Percentiles rank a stretch among this genome's conserved stretches.
Evolutionary conservation across 2,797 vertebrate species (phyloP).

Genomic region (Eulemur coronatus): DNA sequence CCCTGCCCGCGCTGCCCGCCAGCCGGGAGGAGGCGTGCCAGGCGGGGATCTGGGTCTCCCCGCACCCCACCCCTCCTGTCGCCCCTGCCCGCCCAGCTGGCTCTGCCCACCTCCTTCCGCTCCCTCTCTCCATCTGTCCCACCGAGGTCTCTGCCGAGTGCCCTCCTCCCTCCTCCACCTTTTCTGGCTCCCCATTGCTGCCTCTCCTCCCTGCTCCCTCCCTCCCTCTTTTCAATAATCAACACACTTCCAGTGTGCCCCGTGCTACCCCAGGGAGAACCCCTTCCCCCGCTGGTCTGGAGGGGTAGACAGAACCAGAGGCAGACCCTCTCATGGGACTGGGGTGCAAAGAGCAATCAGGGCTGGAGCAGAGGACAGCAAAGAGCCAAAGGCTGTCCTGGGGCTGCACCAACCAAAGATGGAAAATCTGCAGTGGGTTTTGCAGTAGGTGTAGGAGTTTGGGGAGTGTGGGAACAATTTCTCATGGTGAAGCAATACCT

Average conservation of each 20-base stretch:
- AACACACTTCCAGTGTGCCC: neutral
- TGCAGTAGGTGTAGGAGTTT: neutral
- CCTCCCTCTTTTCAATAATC: neutral
- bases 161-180: constrained; percentile 29
- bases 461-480: too few species aligned
- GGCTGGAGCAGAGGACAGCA: neutral
- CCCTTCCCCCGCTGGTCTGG: neutral
- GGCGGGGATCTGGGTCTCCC: constrained; percentile 20
- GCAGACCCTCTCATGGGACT: neutral
- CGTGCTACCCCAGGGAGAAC: neutral
- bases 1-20: neutral
- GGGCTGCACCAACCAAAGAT: neutral
- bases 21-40: neutral
- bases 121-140: constrained; percentile 65
- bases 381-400: neutral
- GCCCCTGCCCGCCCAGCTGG: constrained; percentile 49
- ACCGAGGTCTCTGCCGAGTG: constrained; percentile 35
- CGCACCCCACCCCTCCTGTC: neutral
- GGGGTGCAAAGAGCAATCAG: too few species aligned
- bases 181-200: constrained; percentile 3
- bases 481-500: neutral
- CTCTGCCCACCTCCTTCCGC: constrained; percentile 63
- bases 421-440: neutral
- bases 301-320: neutral
- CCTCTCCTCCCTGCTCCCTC: neutral